Evolutionary conservation across 2,797 vertebrate species (phyloP), one percentile per base, ranked within the genome.

Genomic region (Pyrocephalus nanus): DNA sequence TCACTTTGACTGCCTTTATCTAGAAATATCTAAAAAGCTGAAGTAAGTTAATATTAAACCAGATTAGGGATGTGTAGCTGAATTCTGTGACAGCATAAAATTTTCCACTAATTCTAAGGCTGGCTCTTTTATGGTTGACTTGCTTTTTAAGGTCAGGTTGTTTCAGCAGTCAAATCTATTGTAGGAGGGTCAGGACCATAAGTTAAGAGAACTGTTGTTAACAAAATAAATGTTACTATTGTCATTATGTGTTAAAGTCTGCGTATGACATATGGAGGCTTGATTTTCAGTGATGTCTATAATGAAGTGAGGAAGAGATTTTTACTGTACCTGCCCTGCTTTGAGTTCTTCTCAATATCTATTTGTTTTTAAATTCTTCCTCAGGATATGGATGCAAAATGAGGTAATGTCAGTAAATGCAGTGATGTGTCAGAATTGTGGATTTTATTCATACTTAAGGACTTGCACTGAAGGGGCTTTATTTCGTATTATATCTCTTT

Each of bases 391-490:
- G 88, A 95, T 88, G 48, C n/a, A 74, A 94, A 79, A 96, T 95
- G 71, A 96, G 67, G 82, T 87, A 76, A 76, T 88, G 94, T 88
- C 86, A 77, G 53, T 96, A 88, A 94, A 90, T 79, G 91, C 88
- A 92, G 43, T 71, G 57, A 81, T 92, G 88, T 93, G 91, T 95
- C 66, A 90, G 90, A 92, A 86, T 32, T 93, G 92, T 95, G 91
- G 85, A 93, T 94, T 96, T 96, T 96, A 96, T 96, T 96, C 67
- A 95, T 96, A 97, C 80, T 96, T 97, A 97, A 88, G 91, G 90
- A 92, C 91, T 94, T 94, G 50, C 45, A 82, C 66, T 71, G 70
- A 88, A 30, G 43, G 43, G 30, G 30, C 76, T 94, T 95, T 94
- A 71, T 96, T 94, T 94, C 83, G 57, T 54, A 76, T 94, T 92